A percentile compares a stretch with the other conserved stretches of the same genome.
phyloP scores from a whole-genome alignment of 37 sponge, comb jelly and placozoan genomes.

The Amphimedon queenslandica region DNA sequence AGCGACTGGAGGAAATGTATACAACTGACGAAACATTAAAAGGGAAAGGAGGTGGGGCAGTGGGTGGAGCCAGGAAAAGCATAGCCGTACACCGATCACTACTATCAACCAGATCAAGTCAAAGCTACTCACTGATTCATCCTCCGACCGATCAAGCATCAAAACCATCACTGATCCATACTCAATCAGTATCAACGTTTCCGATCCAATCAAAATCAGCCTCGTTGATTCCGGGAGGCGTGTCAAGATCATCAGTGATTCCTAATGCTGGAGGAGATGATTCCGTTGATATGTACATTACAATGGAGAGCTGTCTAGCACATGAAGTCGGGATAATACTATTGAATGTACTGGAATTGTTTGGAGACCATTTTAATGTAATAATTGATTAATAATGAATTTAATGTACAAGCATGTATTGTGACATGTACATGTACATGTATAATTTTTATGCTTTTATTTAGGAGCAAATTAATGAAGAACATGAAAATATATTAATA shows the following conservation, averaged over 20 bases:
- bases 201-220: no score
- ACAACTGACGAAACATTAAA: not conserved
- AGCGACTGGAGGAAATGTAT: not conserved
- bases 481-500: not conserved
- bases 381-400: not conserved
- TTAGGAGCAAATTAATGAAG: not conserved
- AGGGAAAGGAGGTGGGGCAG: no score
- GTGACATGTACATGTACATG: not conserved
- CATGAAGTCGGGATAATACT: conserved; percentile 76
- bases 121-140: no score
- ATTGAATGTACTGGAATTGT: conserved; percentile 65
- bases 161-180: no score
- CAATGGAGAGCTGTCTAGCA: conserved; percentile 50
- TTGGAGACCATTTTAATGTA: conserved; percentile 63
- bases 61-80: not conserved
- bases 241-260: not conserved
- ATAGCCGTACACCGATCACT: not conserved
- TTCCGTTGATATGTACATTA: not conserved
- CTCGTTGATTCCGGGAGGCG: no score
- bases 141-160: no score
- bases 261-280: conserved; percentile 8
- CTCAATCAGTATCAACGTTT: no score
- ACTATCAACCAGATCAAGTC: not conserved
- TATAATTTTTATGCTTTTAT: not conserved
- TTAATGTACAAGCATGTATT: not conserved